Evolutionary conservation across 1,140 invertebrate species (phyloP).

Genomic region (Drosophila mayri): DNA sequence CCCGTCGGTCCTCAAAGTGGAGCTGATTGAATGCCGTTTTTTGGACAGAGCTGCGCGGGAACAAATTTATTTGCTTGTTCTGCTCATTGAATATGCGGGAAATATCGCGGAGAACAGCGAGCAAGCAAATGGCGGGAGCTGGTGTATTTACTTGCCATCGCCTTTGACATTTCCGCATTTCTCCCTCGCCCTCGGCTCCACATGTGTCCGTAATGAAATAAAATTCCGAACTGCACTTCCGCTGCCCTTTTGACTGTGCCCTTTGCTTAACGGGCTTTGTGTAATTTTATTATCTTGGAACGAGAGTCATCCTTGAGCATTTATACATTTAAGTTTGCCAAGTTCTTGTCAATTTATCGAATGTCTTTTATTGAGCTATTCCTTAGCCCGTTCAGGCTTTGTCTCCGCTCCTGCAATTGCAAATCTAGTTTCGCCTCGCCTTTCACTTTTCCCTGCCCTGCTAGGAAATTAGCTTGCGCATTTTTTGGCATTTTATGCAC

Average conservation of each 20-base stretch:
- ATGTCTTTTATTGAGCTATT: slow-evolving; percentile 72
- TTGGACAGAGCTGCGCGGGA: slow-evolving; percentile 6
- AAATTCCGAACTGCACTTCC: slow-evolving; percentile 60
- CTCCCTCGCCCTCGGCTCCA: neutral
- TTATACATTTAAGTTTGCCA: slow-evolving; percentile 72
- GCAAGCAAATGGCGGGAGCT: neutral
- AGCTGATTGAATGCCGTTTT: slow-evolving; percentile 70
- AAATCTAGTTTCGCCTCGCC: slow-evolving; percentile 18
- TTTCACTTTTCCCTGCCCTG: slow-evolving; percentile 3
- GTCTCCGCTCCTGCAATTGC: slow-evolving; percentile 44
- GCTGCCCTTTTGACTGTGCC: neutral
- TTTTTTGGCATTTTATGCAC: slow-evolving; percentile 46
- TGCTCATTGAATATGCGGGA: slow-evolving; percentile 64
- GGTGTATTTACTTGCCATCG: neutral
- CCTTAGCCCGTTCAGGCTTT: slow-evolving; percentile 53
- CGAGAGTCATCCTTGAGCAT: slow-evolving; percentile 52
- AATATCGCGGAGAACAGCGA: slow-evolving; percentile 14
- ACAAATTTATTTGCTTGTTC: slow-evolving; percentile 66
- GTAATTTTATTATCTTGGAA: slow-evolving; percentile 68
- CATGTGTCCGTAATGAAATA: slow-evolving; percentile 44
- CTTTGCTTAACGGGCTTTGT: slow-evolving; percentile 18
- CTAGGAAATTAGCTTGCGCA: slow-evolving; percentile 65
- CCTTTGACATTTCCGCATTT: slow-evolving; percentile 14
- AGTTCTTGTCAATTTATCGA: slow-evolving; percentile 71
- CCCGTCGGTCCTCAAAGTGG: slow-evolving; percentile 12